phyloP scores from a whole-genome alignment of 2,888 invertebrate genomes.

The Acrobasis suavella region DNA sequence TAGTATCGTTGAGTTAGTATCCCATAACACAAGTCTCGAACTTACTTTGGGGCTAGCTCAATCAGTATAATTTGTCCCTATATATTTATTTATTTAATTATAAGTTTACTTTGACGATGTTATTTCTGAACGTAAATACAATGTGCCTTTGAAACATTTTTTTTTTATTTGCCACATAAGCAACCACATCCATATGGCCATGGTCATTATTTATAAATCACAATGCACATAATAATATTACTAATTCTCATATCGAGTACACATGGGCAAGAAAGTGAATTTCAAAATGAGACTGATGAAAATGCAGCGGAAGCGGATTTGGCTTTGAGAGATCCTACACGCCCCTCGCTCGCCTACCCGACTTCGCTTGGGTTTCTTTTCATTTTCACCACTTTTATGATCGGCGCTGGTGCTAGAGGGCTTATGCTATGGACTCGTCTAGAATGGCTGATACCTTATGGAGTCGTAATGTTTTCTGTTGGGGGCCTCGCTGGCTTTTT shows the following conservation, averaged over 20 bases:
- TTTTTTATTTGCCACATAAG: neutral
- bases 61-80: too few relatives aligned
- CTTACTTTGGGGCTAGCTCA: too few relatives aligned
- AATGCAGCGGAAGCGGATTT: slow-evolving; percentile 22
- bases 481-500: slow-evolving; percentile 66
- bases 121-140: neutral
- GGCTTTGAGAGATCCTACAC: slow-evolving; percentile 40
- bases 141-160: neutral
- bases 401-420: slow-evolving; percentile 61
- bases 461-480: slow-evolving; percentile 67
- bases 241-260: neutral
- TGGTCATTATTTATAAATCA: neutral
- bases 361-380: slow-evolving; percentile 57
- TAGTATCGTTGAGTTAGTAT: too few relatives aligned
- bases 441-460: slow-evolving; percentile 52
- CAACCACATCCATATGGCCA: slow-evolving; percentile 8
- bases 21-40: too few relatives aligned
- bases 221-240: slow-evolving; percentile 20
- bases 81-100: too few relatives aligned
- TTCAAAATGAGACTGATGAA: neutral
- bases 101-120: too few relatives aligned
- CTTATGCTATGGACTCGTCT: slow-evolving; percentile 60
- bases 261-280: slow-evolving; percentile 3
- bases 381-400: slow-evolving; percentile 54
- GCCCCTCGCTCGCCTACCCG: slow-evolving; percentile 59